phyloP scores from a whole-genome alignment of 92 coral and sea anemone genomes.

The Siderastrea siderea region DNA sequence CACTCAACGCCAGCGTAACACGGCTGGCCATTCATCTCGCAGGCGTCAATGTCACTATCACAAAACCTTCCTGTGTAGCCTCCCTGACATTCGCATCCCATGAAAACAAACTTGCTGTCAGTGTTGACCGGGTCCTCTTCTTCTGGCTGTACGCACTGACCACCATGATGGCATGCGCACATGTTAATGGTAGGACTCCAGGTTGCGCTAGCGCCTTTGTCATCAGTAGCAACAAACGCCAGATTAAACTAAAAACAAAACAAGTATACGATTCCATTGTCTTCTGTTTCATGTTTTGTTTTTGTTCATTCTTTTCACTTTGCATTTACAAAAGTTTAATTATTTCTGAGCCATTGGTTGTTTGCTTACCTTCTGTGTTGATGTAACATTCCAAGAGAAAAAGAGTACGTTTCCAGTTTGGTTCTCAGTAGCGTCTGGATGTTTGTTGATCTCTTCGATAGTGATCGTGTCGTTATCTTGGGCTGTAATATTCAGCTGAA shows the following conservation, averaged over 20 bases:
- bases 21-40: constrained; percentile 75
- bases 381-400: constrained; percentile 21
- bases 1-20: constrained; percentile 75
- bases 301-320: constrained; percentile 9
- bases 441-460: constrained; percentile 18
- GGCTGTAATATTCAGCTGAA: constrained; percentile 54
- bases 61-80: constrained; percentile 81
- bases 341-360: not conserved
- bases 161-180: constrained; percentile 82
- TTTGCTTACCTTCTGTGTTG: constrained; percentile 28
- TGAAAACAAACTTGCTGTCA: constrained; percentile 54
- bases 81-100: constrained; percentile 76
- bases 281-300: not conserved
- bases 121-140: constrained; percentile 32
- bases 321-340: constrained; percentile 5
- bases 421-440: not conserved
- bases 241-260: constrained; percentile 42
- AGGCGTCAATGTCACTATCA: constrained; percentile 72
- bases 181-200: constrained; percentile 70
- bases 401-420: constrained; percentile 18
- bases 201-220: constrained; percentile 51
- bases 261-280: not conserved
- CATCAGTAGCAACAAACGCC: constrained; percentile 64
- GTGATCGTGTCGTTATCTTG: constrained; percentile 56
- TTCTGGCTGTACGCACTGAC: constrained; percentile 63